Percentiles rank a stretch among this genome's conserved stretches.
phyloP scores from a whole-genome alignment of 2,797 vertebrate species.

The Mastacembelus armatus region DNA sequence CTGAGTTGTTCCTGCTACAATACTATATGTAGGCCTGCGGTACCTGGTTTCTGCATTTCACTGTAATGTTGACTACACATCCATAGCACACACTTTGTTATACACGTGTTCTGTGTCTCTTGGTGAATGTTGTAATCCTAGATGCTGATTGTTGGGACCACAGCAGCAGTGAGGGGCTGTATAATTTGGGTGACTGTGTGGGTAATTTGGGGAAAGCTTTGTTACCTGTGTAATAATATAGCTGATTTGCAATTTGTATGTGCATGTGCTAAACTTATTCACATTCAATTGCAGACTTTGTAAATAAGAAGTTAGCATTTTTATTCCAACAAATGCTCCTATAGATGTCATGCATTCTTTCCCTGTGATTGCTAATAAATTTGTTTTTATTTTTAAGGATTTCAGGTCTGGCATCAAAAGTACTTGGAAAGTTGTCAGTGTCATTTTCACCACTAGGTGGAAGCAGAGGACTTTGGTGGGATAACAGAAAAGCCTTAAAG shows the following conservation, averaged over 20 bases:
- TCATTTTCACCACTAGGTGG: slow-evolving; percentile 65
- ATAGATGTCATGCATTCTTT: slow-evolving; percentile 87
- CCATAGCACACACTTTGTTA: slow-evolving; percentile 8
- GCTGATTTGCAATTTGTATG: slow-evolving; percentile 84
- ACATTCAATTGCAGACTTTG: slow-evolving; percentile 86
- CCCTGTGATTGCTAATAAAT: slow-evolving; percentile 90
- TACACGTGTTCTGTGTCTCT: slow-evolving; percentile 46
- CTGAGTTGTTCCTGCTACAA: slow-evolving; percentile 5
- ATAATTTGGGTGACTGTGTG: slow-evolving; percentile 51
- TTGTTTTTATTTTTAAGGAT: slow-evolving; percentile 86
- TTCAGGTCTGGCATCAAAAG: slow-evolving; percentile 5
- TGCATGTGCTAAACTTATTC: slow-evolving; percentile 88
- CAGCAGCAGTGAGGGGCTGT: slow-evolving; percentile 68
- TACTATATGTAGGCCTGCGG: slow-evolving; percentile 24
- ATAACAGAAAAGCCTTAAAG: not conserved
- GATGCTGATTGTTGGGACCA: slow-evolving; percentile 64
- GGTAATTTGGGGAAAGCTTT: slow-evolving; percentile 69
- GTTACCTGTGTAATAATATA: slow-evolving; percentile 72
- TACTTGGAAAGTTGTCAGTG: not conserved
- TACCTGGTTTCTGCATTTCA: slow-evolving; percentile 43
- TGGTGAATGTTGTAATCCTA: slow-evolving; percentile 50
- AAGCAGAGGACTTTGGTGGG: slow-evolving; percentile 50
- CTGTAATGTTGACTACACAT: slow-evolving; percentile 16
- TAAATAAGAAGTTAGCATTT: slow-evolving; percentile 89
- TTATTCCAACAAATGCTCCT: slow-evolving; percentile 89